A percentile compares a stretch with the other conserved stretches of the same genome.
These are phyloP conservation scores for Asbolus verrucosus DNA, from an alignment of 1,140 invertebrate species.

Conservation along the genomic window DNA sequence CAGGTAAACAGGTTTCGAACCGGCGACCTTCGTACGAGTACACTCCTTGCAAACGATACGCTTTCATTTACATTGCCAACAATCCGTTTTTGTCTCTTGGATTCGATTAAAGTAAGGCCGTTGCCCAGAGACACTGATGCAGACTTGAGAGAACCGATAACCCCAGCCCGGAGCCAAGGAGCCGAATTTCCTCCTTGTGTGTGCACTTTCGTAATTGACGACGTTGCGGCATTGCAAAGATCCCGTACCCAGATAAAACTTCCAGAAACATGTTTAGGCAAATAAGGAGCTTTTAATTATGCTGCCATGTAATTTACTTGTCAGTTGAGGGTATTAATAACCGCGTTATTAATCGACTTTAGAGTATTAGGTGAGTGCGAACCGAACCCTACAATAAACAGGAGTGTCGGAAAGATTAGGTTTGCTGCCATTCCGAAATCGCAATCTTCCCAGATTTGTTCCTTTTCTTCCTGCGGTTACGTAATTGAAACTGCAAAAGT, in stretches of 20 bases:
- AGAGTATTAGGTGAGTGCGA: too few relatives aligned
- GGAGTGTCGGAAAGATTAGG: too few relatives aligned
- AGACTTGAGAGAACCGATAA: slow-evolving; percentile 41
- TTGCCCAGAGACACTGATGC: slow-evolving; percentile 50
- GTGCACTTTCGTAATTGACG: slow-evolving; percentile 36
- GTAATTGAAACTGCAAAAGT: slow-evolving; percentile 7
- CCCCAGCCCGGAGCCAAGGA: slow-evolving; percentile 26
- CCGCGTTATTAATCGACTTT: slow-evolving; percentile 6
- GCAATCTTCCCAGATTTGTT: too few relatives aligned
- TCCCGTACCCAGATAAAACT: slow-evolving; percentile 30
- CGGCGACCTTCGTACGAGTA: slow-evolving; percentile 50
- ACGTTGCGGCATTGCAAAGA: slow-evolving; percentile 16
- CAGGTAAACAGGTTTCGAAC: slow-evolving; percentile 50
- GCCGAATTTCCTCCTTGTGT: slow-evolving; percentile 28
- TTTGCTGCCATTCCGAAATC: too few relatives aligned
- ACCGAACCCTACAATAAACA: too few relatives aligned
- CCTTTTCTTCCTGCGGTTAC: too few relatives aligned
- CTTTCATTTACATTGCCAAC: slow-evolving; percentile 53
- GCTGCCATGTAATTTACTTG: slow-evolving; percentile 5
- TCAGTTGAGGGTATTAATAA: not conserved
- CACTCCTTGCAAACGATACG: slow-evolving; percentile 51
- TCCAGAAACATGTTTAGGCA: slow-evolving; percentile 32
- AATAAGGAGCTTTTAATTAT: slow-evolving; percentile 24
- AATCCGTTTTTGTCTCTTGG: slow-evolving; percentile 54
- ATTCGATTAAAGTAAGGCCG: slow-evolving; percentile 55